These are phyloP conservation scores for Antheraea mylitta DNA, from an alignment of 1,140 invertebrate genomes.

Conservation along the genomic window DNA sequence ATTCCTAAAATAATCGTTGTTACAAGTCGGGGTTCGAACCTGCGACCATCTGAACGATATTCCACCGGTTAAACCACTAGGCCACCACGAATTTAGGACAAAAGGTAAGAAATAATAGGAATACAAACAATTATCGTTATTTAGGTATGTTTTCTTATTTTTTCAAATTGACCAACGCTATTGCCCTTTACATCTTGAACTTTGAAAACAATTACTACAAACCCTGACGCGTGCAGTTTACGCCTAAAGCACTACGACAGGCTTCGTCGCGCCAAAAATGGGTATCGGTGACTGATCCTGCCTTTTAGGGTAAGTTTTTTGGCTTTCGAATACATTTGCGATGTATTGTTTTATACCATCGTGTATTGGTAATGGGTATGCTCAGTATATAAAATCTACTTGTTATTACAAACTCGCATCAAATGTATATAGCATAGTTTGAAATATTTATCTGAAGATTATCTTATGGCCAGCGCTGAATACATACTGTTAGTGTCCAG, in stretches of 20 bases:
- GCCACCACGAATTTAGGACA: too few species aligned
- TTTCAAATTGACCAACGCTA: too few species aligned
- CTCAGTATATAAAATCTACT: background rate
- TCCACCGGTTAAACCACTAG: too few species aligned
- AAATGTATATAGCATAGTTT: background rate
- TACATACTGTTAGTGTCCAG: too few species aligned
- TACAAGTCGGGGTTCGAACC: too few species aligned
- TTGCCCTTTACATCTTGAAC: conserved; percentile 21
- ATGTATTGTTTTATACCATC: conserved; percentile 20
- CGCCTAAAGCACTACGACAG: conserved; percentile 51
- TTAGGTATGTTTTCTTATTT: too few species aligned
- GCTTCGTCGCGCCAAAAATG: conserved; percentile 45
- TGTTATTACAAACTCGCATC: background rate
- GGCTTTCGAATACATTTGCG: conserved; percentile 64
- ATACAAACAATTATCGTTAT: too few species aligned
- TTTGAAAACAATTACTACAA: conserved; percentile 35
- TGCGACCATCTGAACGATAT: too few species aligned
- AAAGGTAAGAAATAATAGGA: too few species aligned
- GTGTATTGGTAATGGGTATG: conserved; percentile 18
- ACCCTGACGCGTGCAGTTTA: conserved; percentile 42
- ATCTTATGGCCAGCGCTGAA: too few species aligned
- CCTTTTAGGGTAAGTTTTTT: conserved; percentile 55
- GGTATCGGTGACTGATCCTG: conserved; percentile 42
- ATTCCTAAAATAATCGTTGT: too few species aligned
- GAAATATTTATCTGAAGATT: too few species aligned